Evolutionary conservation across 2,888 invertebrate species (phyloP), one percentile per base, ranked within the genome.

Genomic region (Blastobasis adustella): DNA sequence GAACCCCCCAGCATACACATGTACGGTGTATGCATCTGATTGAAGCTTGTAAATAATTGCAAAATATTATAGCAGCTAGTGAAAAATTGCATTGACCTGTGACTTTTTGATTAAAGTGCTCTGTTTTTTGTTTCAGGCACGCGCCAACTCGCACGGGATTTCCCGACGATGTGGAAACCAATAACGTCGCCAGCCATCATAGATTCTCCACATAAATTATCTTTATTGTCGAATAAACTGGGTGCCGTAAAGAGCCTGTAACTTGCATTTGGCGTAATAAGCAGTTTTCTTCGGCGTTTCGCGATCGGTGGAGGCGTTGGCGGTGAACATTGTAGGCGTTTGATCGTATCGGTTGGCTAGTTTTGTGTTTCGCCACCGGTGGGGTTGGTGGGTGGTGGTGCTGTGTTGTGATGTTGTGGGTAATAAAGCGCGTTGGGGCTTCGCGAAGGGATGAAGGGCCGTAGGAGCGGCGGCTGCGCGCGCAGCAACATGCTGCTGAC

Each of bases 401-500:
- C 62, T 59, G 52, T 61, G 63, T 56, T 84, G 82, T 85, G 79
- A 86, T 86, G 86, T 81, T 79, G 76, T 73, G 67, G 65, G 72
- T 66, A 64, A 65, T 70, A 71, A 75, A 76, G 63, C 72, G 71
- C 72, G 74, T 77, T 73, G 61, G 67, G 70, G 78, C 78, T 71
- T 75, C 71, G 65, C 65, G 75, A 67, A 73, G 74, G 67, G 69
- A 82, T 74, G 78, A 77, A 67, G 78, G 70, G 64, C 79, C 82
- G 71, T 86, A 81, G 82, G 75, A 69, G 65, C 66, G 74, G 76
- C 67, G 71, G 73, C 66, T 75, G 69, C 64, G 69, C 59, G 56
- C 65, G 72, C 45, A 65, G 73, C 80, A 87, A 85, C 69, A 86
- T 87, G 85, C 71, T 86, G 54, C 74, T 82, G 57, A 82, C 79